phyloP scores from a whole-genome alignment of 2,888 invertebrate species.

The Hyposoter didymator region DNA sequence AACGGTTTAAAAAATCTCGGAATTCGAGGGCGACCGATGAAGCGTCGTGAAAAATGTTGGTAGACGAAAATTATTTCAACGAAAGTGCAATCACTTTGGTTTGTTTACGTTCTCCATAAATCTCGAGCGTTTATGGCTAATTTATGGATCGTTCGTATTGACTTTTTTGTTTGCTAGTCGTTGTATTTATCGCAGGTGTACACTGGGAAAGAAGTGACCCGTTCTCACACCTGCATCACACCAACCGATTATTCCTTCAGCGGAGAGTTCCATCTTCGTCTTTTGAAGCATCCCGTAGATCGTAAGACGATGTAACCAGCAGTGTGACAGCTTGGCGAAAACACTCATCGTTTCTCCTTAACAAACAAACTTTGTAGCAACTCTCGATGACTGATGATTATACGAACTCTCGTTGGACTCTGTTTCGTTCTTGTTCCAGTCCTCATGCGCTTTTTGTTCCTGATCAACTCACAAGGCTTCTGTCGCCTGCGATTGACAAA shows the following conservation, averaged over 20 bases:
- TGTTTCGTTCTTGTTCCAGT: slow-evolving; percentile 37
- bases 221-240: slow-evolving; percentile 79
- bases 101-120: slow-evolving; percentile 5
- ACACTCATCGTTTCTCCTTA: slow-evolving; percentile 57
- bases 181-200: slow-evolving; percentile 73
- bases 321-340: slow-evolving; percentile 29
- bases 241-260: slow-evolving; percentile 69
- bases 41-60: not conserved
- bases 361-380: slow-evolving; percentile 48
- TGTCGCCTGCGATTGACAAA: slow-evolving; percentile 11
- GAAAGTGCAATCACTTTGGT: not conserved
- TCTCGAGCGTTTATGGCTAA: not conserved
- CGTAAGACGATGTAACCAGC: slow-evolving; percentile 57
- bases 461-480: slow-evolving; percentile 48
- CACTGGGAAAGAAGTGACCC: slow-evolving; percentile 81
- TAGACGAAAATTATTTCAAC: not conserved
- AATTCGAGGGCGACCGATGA: not conserved
- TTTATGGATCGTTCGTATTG: slow-evolving; percentile 2
- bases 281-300: slow-evolving; percentile 60
- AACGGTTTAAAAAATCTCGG: not conserved
- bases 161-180: not conserved
- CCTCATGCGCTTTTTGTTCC: slow-evolving; percentile 27
- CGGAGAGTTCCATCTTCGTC: slow-evolving; percentile 45
- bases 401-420: slow-evolving; percentile 54
- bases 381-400: slow-evolving; percentile 53